These are phyloP conservation scores for Spinus pinus DNA, from an alignment of 2,797 vertebrate species.

Conservation along the genomic window DNA sequence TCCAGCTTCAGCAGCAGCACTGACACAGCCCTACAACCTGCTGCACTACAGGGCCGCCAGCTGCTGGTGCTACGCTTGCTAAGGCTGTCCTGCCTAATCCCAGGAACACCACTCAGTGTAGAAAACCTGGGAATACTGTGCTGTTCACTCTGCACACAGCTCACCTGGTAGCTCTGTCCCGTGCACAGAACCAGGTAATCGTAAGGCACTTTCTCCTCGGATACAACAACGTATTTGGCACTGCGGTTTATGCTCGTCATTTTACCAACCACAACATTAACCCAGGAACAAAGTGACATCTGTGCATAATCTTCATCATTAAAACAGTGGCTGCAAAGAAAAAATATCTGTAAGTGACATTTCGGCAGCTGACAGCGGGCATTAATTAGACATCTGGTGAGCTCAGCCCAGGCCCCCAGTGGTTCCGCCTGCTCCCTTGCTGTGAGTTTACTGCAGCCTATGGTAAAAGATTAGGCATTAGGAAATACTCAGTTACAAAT, in stretches of 20 bases:
- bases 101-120: background rate
- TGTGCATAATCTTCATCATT: conserved; percentile 80
- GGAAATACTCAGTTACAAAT: conserved; percentile 57
- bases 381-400: conserved; percentile 78
- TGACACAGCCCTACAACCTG: background rate
- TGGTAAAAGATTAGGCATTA: conserved; percentile 26
- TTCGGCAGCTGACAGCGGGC: conserved; percentile 73
- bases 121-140: too few relatives aligned
- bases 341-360: conserved; percentile 71
- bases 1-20: accelerated
- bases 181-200: conserved; percentile 90
- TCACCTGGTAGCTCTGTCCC: conserved; percentile 91
- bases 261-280: conserved; percentile 84
- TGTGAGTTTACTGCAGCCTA: conserved; percentile 31
- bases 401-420: conserved; percentile 43
- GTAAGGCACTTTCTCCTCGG: conserved; percentile 77
- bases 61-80: background rate
- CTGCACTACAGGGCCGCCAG: background rate
- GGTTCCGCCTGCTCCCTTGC: conserved; percentile 39
- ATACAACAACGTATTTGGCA: conserved; percentile 82
- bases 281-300: conserved; percentile 83
- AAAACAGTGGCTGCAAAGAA: conserved; percentile 85
- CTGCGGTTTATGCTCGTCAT: conserved; percentile 87
- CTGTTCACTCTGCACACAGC: background rate
- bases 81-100: background rate